phyloP scores from a whole-genome alignment of 2,113 vertebrate genomes.

The Ptychochromis oligacanthus region DNA sequence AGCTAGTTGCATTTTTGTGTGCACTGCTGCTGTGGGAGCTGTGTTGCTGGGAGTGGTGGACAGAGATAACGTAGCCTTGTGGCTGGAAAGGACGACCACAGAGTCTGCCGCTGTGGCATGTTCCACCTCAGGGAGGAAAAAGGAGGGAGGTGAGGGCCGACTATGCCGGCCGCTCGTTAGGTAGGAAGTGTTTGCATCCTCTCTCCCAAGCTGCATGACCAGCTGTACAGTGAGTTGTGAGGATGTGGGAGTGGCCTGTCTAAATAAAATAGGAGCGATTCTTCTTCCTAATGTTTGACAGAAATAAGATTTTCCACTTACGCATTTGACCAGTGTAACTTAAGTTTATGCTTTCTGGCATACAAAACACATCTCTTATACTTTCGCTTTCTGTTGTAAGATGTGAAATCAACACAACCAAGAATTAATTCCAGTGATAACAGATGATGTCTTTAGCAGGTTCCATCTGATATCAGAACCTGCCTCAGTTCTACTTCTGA shows the following conservation, averaged over 20 bases:
- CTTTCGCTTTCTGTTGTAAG: background rate
- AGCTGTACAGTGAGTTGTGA: constrained; percentile 73
- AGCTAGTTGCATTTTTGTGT: constrained; percentile 34
- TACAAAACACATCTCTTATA: background rate
- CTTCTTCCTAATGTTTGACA: constrained; percentile 15
- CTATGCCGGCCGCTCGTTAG: constrained; percentile 52
- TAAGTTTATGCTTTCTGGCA: background rate
- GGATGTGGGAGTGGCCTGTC: constrained; percentile 66
- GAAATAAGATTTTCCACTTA: background rate
- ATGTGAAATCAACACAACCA: constrained; percentile 11
- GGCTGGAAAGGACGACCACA: constrained; percentile 55
- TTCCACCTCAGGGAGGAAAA: constrained; percentile 70
- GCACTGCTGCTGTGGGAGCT: constrained; percentile 47
- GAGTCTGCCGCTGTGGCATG: constrained; percentile 48
- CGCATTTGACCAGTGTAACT: background rate
- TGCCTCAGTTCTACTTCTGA: constrained; percentile 21
- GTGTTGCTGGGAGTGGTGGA: constrained; percentile 65
- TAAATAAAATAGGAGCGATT: constrained; percentile 27
- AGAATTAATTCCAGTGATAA: constrained; percentile 25
- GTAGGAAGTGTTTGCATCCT: constrained; percentile 79
- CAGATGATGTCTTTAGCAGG: constrained; percentile 42
- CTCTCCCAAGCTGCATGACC: constrained; percentile 44
- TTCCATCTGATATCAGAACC: constrained; percentile 49
- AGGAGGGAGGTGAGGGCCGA: constrained; percentile 40
- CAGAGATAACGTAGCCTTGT: constrained; percentile 67